Base-by-base conservation (phyloP, 2,113 vertebrate species). In the Odocoileus hemionus region DNA sequence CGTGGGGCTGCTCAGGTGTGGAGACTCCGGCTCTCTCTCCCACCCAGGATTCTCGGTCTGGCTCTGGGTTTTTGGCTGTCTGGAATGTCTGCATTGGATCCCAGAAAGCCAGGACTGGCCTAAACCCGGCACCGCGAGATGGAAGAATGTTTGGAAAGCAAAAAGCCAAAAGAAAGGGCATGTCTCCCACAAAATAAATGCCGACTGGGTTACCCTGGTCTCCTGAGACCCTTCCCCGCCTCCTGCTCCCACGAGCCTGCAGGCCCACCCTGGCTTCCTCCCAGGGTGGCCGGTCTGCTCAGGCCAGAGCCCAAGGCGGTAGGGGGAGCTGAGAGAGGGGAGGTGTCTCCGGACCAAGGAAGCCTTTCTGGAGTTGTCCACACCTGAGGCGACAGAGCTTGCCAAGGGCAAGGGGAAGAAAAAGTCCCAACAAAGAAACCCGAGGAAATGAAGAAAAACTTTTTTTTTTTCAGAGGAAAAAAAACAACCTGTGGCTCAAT, bases 351-450 rank as follows among this genome's bases (percentile, higher is more conserved):
- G 74, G 28, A 76, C 5, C 87, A 25, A 1, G 85, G 95, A 94
- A 93, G 8, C 92, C 95, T 85, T 98, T 98, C 98, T 98, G 98
- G 98, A 98, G 96, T 92, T 97, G 45, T 97, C 97, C 98, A 95
- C 95, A 96, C 92, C 87, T 97, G 89, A 96, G 89, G 26, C 55
- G 19, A 96, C 54, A 97, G 96, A 97, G 70, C 80, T 95, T 96
- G 55, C 76, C 85, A 33, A 91, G 86, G 92, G 78, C 33, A 36
- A 47, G 15, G 88, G 86, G 55, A 36, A 26, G 26, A 19, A 83
- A 96, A 94, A 92, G 58, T 94, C 1, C 61, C 79, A 76, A 96
- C 94, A 98, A 97, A 95, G 94, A 96, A 95, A 97, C 93, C 89
- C 70, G 85, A 97, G 61, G 0, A 47, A 95, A 98, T 79, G 97